A percentile compares a stretch with the other conserved stretches of the same genome.
phyloP scores from a whole-genome alignment of 2,888 invertebrate species.

The Apotomis capreana region DNA sequence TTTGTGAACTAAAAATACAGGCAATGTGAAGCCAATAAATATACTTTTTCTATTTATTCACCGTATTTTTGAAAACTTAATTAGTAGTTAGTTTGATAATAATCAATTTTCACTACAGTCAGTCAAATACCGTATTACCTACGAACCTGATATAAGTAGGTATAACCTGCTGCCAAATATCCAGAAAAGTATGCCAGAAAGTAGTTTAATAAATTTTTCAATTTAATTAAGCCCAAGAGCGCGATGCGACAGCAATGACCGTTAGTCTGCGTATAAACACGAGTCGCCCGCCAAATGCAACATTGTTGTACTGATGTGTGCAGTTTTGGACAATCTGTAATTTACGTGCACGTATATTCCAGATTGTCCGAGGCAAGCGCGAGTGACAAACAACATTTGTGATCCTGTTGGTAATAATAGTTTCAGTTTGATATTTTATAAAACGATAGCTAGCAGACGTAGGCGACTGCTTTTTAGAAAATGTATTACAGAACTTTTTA shows the following conservation, averaged over 20 bases:
- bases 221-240: constrained; percentile 66
- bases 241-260: constrained; percentile 37
- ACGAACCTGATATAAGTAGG: constrained; percentile 12
- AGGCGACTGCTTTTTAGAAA: too few species aligned
- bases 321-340: constrained; percentile 36
- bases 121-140: neutral
- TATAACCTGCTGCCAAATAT: constrained; percentile 59
- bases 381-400: constrained; percentile 21
- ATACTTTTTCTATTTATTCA: too few species aligned
- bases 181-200: constrained; percentile 49
- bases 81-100: too few species aligned
- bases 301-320: constrained; percentile 48
- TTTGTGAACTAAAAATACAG: too few species aligned
- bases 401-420: too few species aligned
- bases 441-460: too few species aligned
- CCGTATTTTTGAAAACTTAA: too few species aligned
- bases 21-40: too few species aligned
- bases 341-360: constrained; percentile 35
- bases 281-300: constrained; percentile 51
- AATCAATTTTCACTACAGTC: too few species aligned
- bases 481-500: too few species aligned
- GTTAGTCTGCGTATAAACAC: constrained; percentile 41
- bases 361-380: constrained; percentile 33
- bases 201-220: constrained; percentile 66
- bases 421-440: too few species aligned